Base-by-base conservation (phyloP, 2,113 vertebrate genomes). In the Columbina picui region DNA sequence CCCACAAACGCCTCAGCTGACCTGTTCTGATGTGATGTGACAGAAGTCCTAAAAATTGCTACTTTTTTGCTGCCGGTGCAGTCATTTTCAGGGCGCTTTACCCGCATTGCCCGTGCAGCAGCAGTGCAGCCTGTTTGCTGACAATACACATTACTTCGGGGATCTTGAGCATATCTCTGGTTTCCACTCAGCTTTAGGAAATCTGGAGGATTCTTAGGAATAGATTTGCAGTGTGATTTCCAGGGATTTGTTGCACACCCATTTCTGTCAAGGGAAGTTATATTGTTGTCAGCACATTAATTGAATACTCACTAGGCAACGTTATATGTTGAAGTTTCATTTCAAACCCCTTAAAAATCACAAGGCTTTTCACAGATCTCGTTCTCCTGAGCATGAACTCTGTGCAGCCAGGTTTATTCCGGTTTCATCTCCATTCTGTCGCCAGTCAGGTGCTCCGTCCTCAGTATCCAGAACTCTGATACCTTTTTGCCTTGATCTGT, bases 121-220 rank as follows among this genome's bases (percentile, higher is more conserved):
- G 89, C 85, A 71, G 64, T 94, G 95, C 45, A 84, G 49, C 49
- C 43, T 65, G 26, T 38, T 90, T 90, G 71, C 90, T 97, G 97
- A 92, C 79, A 92, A 34, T 84, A 84, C 39, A 89, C 50, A 29
- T 94, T 82, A 32, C 83, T 94, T 93, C 36, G 5, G 65, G 80
- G 87, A 56, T 86, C 94, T 95, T 76, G 93, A 92, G 45, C 22
- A 3, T 92, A 84, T 84, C 60, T 61, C 56, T 75, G 4, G 9
- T 81, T 89, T 92, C 65, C 60, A 73, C 68, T 65, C 75, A 78
- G 0, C 81, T 88, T 74, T 43, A 73, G 76, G 34, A 81, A 94
- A 36, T 63, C 45, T 69, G 69, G 50, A 87, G 60, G 70, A 49
- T 92, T 93, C 85, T 82, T 50, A 60, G 14, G 61, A 76, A 67